Conservation (phyloP, 2,797 vertebrate species). For the Leptodactylus fallax region DNA sequence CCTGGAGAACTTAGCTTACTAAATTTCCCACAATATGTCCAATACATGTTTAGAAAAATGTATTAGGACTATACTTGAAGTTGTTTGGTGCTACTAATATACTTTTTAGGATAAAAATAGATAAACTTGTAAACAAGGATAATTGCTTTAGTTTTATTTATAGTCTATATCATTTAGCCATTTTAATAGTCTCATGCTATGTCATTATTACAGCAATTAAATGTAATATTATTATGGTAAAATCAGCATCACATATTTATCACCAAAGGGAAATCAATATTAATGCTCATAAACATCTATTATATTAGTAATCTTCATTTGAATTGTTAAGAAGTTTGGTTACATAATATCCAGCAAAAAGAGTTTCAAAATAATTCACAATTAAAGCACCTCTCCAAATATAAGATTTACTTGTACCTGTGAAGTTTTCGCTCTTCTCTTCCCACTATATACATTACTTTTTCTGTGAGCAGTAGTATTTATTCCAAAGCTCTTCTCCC, state of each 20-base stretch:
- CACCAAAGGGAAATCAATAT: slow-evolving; percentile 16
- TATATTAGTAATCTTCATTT: not conserved
- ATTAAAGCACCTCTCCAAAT: not conserved
- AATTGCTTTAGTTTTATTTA: slow-evolving; percentile 9
- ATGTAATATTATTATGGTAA: not conserved
- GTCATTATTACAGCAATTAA: slow-evolving; percentile 18
- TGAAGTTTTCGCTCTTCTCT: too few relatives aligned
- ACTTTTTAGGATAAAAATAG: too few relatives aligned
- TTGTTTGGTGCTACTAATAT: too few relatives aligned
- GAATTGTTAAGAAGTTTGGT: not conserved
- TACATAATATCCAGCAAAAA: not conserved
- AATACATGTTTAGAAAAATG: too few relatives aligned
- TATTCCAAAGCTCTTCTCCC: too few relatives aligned
- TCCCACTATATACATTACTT: not conserved
- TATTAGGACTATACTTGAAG: too few relatives aligned
- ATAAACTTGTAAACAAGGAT: not conserved
- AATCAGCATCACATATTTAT: slow-evolving; percentile 17
- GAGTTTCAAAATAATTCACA: not conserved
- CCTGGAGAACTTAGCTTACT: too few relatives aligned
- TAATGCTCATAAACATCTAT: not conserved
- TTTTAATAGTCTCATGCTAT: not conserved
- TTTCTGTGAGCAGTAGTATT: not conserved
- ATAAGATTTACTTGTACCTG: not conserved
- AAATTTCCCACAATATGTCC: too few relatives aligned
- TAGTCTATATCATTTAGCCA: not conserved